Base-by-base conservation (phyloP, 2,888 invertebrate genomes). In the Syrista parreyssii region DNA sequence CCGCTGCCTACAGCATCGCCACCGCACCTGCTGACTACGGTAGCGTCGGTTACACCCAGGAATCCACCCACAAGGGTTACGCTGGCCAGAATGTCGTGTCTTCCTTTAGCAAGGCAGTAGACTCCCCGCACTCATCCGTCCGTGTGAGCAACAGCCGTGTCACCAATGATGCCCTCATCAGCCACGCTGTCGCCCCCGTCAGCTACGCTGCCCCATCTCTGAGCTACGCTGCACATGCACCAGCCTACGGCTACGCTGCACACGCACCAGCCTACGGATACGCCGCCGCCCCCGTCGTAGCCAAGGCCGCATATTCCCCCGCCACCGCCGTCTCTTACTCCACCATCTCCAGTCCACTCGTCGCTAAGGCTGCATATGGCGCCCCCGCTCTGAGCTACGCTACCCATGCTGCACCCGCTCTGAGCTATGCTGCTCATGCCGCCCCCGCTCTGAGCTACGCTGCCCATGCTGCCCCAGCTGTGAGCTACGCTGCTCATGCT, bases 1-100 rank as follows among this genome's bases (percentile, higher is more conserved):
- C 87, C 78, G 87, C 88, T 11, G 83, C 86, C 6, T 88, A 88
- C 79, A 86, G 85, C 77, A 88, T 88, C 77, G 84, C 85, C 2
- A 85, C 88, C 1, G 79, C 86, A 0, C 83, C 88, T 6, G 86
- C 82, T 0, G 88, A 88, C 68, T 85, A 84, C 74, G 82, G 78
- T 36, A 86, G 86, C 81, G 79, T 89, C 23, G 87, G 86, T 35
- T 87, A 83, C 81, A 87, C 83, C 76, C 88, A 88, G 35, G 89
- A 89, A 36, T 88, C 87, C 6, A 89, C 89, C 23, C 88, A 89
- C 76, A 89, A 89, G 79, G 88, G 89, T 12, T 87, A 84, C 76
- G 89, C 82, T 11, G 88, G 89, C 6, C 87, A 88, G 76, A 89
- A 89, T 79, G 88, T 87, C 9, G 73, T 87, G n/a, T 86, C 89